phyloP scores from a whole-genome alignment of 2,888 invertebrate genomes.

The Hydrotaea cyrtoneurina region DNA sequence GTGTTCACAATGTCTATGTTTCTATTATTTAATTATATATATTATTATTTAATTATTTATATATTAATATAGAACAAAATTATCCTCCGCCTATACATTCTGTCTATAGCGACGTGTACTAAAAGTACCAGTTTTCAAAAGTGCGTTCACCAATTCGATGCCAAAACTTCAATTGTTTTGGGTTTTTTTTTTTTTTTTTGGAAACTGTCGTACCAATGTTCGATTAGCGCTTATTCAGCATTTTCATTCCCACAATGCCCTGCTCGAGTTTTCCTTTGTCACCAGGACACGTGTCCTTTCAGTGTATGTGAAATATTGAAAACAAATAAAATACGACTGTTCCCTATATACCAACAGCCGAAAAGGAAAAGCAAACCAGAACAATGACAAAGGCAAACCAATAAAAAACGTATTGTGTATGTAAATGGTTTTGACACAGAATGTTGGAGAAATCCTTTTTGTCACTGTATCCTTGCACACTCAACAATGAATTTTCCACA shows the following conservation, averaged over 20 bases:
- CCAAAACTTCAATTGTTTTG: no score
- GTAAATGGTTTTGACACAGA: constrained; percentile 48
- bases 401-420: constrained; percentile 54
- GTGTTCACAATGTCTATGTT: no score
- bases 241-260: background rate
- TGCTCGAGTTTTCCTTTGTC: background rate
- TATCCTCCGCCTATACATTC: no score
- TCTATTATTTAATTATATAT: no score
- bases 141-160: no score
- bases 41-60: no score
- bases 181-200: no score
- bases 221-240: background rate
- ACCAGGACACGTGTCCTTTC: constrained; percentile 43
- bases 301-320: background rate
- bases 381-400: constrained; percentile 42
- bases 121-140: no score
- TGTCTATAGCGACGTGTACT: no score
- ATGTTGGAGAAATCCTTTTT: constrained; percentile 44
- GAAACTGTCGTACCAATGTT: no score
- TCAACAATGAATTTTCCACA: background rate
- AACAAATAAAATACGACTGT: constrained; percentile 26
- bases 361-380: background rate
- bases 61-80: no score
- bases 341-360: background rate
- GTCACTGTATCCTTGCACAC: background rate